Evolutionary conservation across 2,888 invertebrate genomes (phyloP).

Genomic region (Drosophila buzzatii): DNA sequence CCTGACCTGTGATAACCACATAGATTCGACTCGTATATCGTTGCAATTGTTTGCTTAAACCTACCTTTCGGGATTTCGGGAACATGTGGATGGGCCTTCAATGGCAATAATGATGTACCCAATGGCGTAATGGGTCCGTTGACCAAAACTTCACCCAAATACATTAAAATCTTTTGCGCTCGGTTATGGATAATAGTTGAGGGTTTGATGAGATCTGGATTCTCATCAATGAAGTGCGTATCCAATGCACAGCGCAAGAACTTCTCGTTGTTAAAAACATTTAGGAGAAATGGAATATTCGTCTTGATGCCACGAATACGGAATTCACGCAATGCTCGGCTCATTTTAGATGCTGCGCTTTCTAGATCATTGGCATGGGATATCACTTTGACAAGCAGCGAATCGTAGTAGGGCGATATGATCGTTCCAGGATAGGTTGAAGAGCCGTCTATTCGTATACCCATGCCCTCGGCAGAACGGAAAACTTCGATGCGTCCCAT

Average conservation of each 20-base stretch:
- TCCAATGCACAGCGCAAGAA: conserved; percentile 97
- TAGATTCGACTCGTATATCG: not conserved
- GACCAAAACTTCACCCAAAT: conserved; percentile 96
- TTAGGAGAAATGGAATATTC: conserved; percentile 98
- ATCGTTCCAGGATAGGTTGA: conserved; percentile 98
- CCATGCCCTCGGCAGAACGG: conserved; percentile 99
- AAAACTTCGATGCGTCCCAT: conserved; percentile 98
- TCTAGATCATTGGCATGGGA: conserved; percentile 96
- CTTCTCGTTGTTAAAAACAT: conserved; percentile 97
- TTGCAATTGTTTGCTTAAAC: not conserved
- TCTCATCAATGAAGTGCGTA: conserved; percentile 99
- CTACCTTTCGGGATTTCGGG: conserved; percentile 86
- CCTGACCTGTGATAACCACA: conserved; percentile 66
- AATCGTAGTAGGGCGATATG: conserved; percentile 99
- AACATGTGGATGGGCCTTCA: conserved; percentile 93
- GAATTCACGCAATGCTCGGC: conserved; percentile 97
- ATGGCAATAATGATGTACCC: conserved; percentile 94
- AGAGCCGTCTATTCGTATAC: conserved; percentile 98
- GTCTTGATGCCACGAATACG: conserved; percentile 99
- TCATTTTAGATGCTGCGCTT: conserved; percentile 97
- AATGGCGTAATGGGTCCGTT: conserved; percentile 98
- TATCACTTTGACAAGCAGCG: conserved; percentile 97
- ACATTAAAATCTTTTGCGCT: conserved; percentile 97
- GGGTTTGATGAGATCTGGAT: conserved; percentile 97
- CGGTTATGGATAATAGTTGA: conserved; percentile 93